Conservation (phyloP, 2,888 invertebrate species). For the Syritta pipiens region DNA sequence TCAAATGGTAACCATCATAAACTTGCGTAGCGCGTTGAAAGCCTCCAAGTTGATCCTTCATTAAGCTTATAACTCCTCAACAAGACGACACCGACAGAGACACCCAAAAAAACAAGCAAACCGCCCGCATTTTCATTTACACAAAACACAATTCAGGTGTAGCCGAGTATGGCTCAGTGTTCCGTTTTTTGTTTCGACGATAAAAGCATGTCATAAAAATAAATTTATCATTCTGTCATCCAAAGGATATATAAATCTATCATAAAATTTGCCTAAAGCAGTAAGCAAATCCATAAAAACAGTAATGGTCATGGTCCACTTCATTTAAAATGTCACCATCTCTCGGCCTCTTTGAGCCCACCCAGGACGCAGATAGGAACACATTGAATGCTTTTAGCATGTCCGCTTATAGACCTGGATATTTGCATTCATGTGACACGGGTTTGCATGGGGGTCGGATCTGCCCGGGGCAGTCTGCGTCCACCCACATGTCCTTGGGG, state of each 20-base stretch:
- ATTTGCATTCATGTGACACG: constrained; percentile 30
- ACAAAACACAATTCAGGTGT: constrained; percentile 43
- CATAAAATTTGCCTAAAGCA: constrained; percentile 61
- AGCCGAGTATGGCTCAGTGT: background rate
- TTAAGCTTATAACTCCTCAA: constrained; percentile 36
- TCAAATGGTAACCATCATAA: constrained; percentile 27
- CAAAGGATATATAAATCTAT: constrained; percentile 49
- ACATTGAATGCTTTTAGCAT: constrained; percentile 15
- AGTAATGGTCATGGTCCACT: constrained; percentile 57
- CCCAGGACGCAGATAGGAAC: background rate
- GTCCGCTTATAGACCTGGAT: constrained; percentile 9
- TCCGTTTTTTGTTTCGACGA: constrained; percentile 30
- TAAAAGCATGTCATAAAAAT: constrained; percentile 60
- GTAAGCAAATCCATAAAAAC: constrained; percentile 46
- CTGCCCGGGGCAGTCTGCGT: too few species aligned
- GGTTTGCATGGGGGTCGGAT: too few species aligned
- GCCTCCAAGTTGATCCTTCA: constrained; percentile 16
- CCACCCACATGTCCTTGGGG: too few species aligned
- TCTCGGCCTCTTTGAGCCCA: too few species aligned
- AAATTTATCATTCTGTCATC: constrained; percentile 64
- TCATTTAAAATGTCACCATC: constrained; percentile 45
- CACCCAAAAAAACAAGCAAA: background rate
- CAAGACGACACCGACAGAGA: background rate
- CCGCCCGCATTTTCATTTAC: constrained; percentile 2
- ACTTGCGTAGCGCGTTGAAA: background rate